Evolutionary conservation across 2,888 invertebrate species (phyloP), one percentile per base, ranked within the genome.

Genomic region (Eugnorisma glareosa): DNA sequence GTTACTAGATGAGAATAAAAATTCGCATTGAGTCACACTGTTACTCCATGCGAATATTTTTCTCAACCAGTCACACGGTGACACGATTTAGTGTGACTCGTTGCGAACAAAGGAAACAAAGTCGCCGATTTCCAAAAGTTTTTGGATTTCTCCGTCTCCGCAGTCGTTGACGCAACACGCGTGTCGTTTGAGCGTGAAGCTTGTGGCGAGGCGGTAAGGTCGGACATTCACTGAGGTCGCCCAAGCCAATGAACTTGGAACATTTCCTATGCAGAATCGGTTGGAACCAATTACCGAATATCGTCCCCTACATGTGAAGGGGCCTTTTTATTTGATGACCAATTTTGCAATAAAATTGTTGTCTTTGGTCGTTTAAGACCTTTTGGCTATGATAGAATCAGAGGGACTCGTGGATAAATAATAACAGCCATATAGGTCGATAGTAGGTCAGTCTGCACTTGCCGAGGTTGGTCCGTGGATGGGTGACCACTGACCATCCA

Each of bases 271-370:
- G 51, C 75, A 68, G 75, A 76, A 75, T 57, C 72, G 15, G 35
- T 79, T 79, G 24, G 15, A 51, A 51, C 66, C 85, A 87, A 88
- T 87, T 82, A 79, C 86, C 72, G 54, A 85, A 87, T 86, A 78
- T 73, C 48, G 84, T 70, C 84, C 86, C 84, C 87, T 83, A 79
- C 74, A 70, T 13, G 43, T 43, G 73, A 69, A 78, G 84, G 86
- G 88, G 87, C 40, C 83, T 77, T 72, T 73, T 82, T 31, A 86
- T 84, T 86, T 87, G 86, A 85, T 79, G 84, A 76, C 69, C 90
- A 90, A 91, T 92, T 90, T 91, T 89, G 86, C 91, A 91, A 91
- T n/a, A n/a, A n/a, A n/a, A n/a, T 92, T 91, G 89, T 74, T 59
- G 21, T 70, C 74, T 77, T 76, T 82, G 43, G 66, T 43, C 35